Evolutionary conservation across 2,797 vertebrate genomes (phyloP), one percentile per base, ranked within the genome.

Genomic region (Alectoris magna): DNA sequence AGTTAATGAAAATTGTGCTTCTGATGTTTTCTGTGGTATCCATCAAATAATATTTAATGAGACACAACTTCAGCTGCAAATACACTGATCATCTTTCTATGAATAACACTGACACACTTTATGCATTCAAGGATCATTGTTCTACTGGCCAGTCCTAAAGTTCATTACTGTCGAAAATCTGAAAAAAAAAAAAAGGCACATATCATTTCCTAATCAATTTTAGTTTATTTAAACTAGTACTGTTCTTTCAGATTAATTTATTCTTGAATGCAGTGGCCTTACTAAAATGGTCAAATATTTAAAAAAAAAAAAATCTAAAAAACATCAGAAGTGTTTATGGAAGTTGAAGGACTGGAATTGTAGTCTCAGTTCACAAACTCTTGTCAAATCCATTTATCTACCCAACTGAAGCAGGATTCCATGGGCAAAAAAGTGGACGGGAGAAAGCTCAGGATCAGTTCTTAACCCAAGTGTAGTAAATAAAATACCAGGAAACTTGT

Each of bases 401-500:
- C 2, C 51, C 27, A 67, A 58, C 26, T 72, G 23, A 66, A 83
- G 34, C 10, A 82, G 21, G 7, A 23, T 55, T 91, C 70, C 7
- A 3, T 4, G 4, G 48, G 39, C 7, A 73, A 77, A 93, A 77
- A 77, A 64, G 7, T 0, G 38, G 9, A 21, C 15, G 16, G 15
- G 19, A 48, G 39, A 69, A 89, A 90, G 72, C 7, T 48, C 63
- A 60, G 34, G 12, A 87, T 80, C 58, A 39, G 31, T 78, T 94
- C 73, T 80, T 92, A 72, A 26, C 70, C 55, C 12, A 91, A 41
- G 41, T 67, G 87, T 64, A 91, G 48, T n/a, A 76, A 88, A 93
- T 60, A 88, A 90, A 90, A 84, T 63, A 63, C 56, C 85, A 92
- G 60, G 70, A 96, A 96, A 86, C 72, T 93, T 90, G 87, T 51